Evolutionary conservation across 35 echinoderm and acorn worm genomes (phyloP), one percentile per base, ranked within the genome.

Genomic region (Chiridota heheva): DNA sequence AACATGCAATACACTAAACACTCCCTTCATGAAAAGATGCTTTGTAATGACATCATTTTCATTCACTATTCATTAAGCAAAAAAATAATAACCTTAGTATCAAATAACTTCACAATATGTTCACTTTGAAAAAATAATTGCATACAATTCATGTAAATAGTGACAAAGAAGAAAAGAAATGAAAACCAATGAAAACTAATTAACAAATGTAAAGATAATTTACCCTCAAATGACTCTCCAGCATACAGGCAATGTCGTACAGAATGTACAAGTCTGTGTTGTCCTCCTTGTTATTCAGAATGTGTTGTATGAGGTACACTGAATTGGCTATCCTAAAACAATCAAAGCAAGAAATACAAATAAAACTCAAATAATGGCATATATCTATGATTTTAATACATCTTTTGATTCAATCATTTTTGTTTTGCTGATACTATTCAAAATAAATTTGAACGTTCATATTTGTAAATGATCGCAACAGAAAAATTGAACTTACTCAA

Each of bases 221-320:
- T 73, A 44, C 69, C 69, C 36, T 18, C 1, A 73, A 43, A 3
- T 73, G 69, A 42, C 39, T 43, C 6, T 10, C 5, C 22, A 47
- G 39, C 38, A 44, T 73, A 24, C 69, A 73, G 8, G 69, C 69
- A 48, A 73, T 73, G 39, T 73, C 69, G 48, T 73, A 73, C 5
- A 73, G 38, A 4, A 73, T 31, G 17, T 44, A 73, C 5, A 29
- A 43, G 17, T 73, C 48, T 44, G 69, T 44, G 1, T 17, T 17
- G 24, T 38, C 39, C 4, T 12, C 10, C 69, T 73, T 43, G 15
- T 13, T 43, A n/a, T n/a, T n/a, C 39, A 73, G 7, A 38, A 73
- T 16, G 33, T 73, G 69, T 13, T 44, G 8, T 12, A 73, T 73
- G 36, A 73, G 69, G 69, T 13, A 73, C n/a, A 73, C 69, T 17